Percentiles rank a stretch among this genome's conserved stretches.
These are phyloP conservation scores for Euzophera pinguis DNA, from an alignment of 2,888 invertebrate genomes.

Conservation along the genomic window DNA sequence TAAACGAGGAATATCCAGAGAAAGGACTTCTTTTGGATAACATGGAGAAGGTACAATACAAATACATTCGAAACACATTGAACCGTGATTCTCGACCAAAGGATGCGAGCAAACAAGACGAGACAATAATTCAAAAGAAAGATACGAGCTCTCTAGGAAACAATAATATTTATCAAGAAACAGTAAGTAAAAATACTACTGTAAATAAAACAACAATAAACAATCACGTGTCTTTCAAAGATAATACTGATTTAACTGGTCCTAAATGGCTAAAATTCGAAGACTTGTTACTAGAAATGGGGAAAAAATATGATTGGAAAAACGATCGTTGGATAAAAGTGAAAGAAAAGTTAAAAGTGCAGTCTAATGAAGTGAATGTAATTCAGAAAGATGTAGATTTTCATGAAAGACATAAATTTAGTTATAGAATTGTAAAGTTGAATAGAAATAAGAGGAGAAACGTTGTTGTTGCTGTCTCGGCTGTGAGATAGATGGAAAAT, in stretches of 20 bases:
- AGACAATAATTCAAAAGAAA: slow-evolving; percentile 1
- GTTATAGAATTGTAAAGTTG: slow-evolving; percentile 64
- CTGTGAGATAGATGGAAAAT: slow-evolving; percentile 57
- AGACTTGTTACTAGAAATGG: slow-evolving; percentile 60
- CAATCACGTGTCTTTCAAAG: slow-evolving; percentile 12
- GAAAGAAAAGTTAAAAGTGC: slow-evolving; percentile 46
- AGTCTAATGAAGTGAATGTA: slow-evolving; percentile 20
- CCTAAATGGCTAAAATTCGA: slow-evolving; percentile 65
- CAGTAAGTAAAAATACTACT: background rate
- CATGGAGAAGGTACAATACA: slow-evolving; percentile 40
- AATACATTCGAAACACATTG: slow-evolving; percentile 36
- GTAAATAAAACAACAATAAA: slow-evolving; percentile 8
- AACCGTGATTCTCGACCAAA: slow-evolving; percentile 31
- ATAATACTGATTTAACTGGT: background rate
- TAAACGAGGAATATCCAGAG: slow-evolving; percentile 59
- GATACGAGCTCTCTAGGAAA: background rate
- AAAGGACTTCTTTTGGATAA: slow-evolving; percentile 40
- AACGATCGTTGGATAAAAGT: slow-evolving; percentile 73
- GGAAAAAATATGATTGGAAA: slow-evolving; percentile 70
- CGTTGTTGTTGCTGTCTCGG: slow-evolving; percentile 67
- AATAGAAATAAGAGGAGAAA: slow-evolving; percentile 67
- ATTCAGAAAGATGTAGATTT: slow-evolving; percentile 38
- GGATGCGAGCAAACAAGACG: slow-evolving; percentile 27
- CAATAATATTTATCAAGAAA: slow-evolving; percentile 15
- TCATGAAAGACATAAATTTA: slow-evolving; percentile 65